Evolutionary conservation across 2,888 invertebrate genomes (phyloP), one percentile per base, ranked within the genome.

Genomic region (Torymus aiolomorphi): DNA sequence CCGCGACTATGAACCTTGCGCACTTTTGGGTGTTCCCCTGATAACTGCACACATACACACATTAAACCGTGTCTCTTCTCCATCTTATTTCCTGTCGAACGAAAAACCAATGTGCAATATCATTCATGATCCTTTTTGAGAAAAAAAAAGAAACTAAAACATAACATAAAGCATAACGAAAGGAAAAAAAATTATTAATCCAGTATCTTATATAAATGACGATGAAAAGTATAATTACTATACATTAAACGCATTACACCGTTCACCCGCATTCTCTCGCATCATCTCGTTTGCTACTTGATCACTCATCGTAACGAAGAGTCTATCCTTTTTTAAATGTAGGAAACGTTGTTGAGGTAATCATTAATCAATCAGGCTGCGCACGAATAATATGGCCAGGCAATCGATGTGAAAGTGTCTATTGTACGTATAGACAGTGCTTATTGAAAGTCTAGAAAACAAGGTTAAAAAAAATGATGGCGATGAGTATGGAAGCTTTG

Each of bases 261-360:
- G 69, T 80, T 80, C 77, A 82, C 67, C 79, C 72, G 77, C 77
- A 82, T 82, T 82, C 80, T 82, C 71, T 80, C 75, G 74, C 75
- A 82, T 82, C 82, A 80, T 82, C 82, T 74, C 78, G 82, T 82
- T 82, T 80, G 80, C 80, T 80, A 82, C 78, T 82, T 82, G 77
- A 82, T 80, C 82, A 82, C 80, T 82, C 71, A 82, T 82, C 82
- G 79, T 82, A 80, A 80, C 66, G 69, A 76, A 82, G 79, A 82
- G 80, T 82, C 78, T 82, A 80, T 82, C 78, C 75, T 80, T 80
- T 82, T 82, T 78, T 82, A 80, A 80, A 71, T 80, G 75, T 82
- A 82, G 82, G 49, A 78, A 78, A 80, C 56, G 71, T 82, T 82
- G 82, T 82, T 82, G 71, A 80, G 56, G 74, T 80, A 82, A 80